These are phyloP conservation scores for Amphipoea oculea DNA, from an alignment of 2,888 invertebrate genomes.

Conservation along the genomic window DNA sequence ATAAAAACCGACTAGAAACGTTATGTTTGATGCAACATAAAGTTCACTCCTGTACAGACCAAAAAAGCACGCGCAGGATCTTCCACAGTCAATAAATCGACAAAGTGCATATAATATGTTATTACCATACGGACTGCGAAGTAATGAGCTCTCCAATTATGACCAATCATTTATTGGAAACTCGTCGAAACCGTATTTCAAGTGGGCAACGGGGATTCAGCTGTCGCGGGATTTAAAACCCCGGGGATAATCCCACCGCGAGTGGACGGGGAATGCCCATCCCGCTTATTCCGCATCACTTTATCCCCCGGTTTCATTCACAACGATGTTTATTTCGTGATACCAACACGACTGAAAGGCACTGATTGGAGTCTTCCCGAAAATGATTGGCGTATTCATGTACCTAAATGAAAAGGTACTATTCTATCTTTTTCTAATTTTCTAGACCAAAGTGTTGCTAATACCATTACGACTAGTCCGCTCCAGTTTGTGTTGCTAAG, in stretches of 20 bases:
- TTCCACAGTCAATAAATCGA: neutral
- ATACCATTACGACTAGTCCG: conserved; percentile 5
- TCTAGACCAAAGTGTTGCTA: neutral
- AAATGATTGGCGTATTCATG: conserved; percentile 48
- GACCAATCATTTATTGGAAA: conserved; percentile 61
- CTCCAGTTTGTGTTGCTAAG: conserved; percentile 20
- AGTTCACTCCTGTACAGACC: neutral
- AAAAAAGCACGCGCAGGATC: neutral
- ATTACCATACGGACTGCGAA: conserved; percentile 17
- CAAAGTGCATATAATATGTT: conserved; percentile 13
- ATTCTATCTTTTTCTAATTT: neutral
- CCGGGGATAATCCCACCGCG: conserved; percentile 57
- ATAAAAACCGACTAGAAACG: neutral
- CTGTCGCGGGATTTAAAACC: conserved; percentile 58
- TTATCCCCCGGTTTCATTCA: conserved; percentile 33
- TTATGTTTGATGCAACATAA: neutral
- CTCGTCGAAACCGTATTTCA: conserved; percentile 51
- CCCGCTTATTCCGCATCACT: conserved; percentile 50
- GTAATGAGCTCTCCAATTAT: conserved; percentile 56
- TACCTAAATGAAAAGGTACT: neutral
- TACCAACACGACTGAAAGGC: conserved; percentile 34
- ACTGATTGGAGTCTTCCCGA: conserved; percentile 34
- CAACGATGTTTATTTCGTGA: conserved; percentile 42
- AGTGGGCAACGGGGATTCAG: conserved; percentile 56
- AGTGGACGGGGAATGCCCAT: conserved; percentile 54